Evolutionary conservation across 2,888 invertebrate genomes (phyloP), one percentile per base, ranked within the genome.

Genomic region (Scaptomyza tumidula): DNA sequence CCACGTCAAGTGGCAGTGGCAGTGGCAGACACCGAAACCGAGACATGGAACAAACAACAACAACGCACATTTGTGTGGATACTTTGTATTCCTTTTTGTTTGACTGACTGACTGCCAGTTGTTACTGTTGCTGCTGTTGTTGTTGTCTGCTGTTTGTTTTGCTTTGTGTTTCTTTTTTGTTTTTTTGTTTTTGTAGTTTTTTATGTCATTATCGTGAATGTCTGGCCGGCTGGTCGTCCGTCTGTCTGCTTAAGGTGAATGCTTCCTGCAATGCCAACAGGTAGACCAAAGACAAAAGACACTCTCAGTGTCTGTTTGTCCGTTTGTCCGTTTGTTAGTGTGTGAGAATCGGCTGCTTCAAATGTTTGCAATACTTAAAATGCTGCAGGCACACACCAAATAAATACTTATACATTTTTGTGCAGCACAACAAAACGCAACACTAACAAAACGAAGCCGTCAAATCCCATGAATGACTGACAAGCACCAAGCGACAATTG

Each of bases 241-340:
- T 41, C 60, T 3, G 45, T 60, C 58, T 57, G 50, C 19, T 53
- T 60, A 75, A 85, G 85, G 87, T 85, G 87, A 85, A 85, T 62
- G 85, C 85, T 85, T 85, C 85, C 85, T 85, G 85, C 89, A 88
- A 86, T 88, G 85, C 85, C 85, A 88, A 83, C 88, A 88, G 81
- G 83, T 88, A 83, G 83, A 88, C 85, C 85, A 85, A 78, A 83
- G 80, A 88, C 85, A 85, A 78, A 71, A 19, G 13, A 33, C 19
- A 33, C 63, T 43, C 65, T 24, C 35, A 0, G 11, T n/a, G n/a
- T n/a, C 35, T 35, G 49, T 35, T 13, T 39, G 39, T 39, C 6
- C 6, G 39, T 39, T 33, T 3, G 33, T 10, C 1, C 0, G n/a
- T 39, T 5, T 39, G 41, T 44, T 11, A 10, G 44, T 39, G 52